Percentiles rank a stretch among this genome's conserved stretches.
Evolutionary conservation across 2,113 vertebrate species (phyloP).

Genomic region (Saguinus imperator): DNA sequence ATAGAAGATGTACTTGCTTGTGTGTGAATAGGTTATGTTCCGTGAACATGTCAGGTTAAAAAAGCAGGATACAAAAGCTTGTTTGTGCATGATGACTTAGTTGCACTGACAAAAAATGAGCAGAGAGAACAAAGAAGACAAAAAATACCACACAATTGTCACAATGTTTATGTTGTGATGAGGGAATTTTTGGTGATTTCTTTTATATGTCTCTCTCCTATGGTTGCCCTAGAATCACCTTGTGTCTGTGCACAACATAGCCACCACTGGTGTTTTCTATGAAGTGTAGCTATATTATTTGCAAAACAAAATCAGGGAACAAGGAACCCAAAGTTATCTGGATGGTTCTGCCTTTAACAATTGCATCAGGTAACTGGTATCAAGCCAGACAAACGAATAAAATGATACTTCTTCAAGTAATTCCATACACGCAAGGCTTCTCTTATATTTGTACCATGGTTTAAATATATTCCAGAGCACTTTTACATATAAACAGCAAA

Average conservation of each 20-base stretch:
- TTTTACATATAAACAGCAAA: not conserved
- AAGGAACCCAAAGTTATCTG: not conserved
- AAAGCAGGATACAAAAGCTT: not conserved
- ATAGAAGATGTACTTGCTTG: not conserved
- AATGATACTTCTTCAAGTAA: constrained; percentile 17
- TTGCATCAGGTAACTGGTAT: not conserved
- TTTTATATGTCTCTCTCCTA: not conserved
- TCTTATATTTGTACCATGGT: not conserved
- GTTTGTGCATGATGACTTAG: not conserved
- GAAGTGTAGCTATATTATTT: not conserved
- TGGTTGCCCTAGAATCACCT: not conserved
- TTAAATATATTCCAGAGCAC: not conserved
- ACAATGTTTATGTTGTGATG: not conserved
- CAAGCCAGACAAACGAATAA: not conserved
- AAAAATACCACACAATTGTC: not conserved
- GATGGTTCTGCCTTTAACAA: not conserved
- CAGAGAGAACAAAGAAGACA: not conserved
- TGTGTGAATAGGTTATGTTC: not conserved
- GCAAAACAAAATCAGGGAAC: not conserved
- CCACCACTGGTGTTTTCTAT: not conserved
- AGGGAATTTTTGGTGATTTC: not conserved
- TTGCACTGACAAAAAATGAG: not conserved
- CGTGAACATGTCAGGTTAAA: not conserved
- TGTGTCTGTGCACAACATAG: not conserved
- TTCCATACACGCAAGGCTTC: not conserved